These are phyloP conservation scores for Holothuria glaberrima DNA, from an alignment of 35 echinoderm and acorn worm genomes.

Conservation along the genomic window DNA sequence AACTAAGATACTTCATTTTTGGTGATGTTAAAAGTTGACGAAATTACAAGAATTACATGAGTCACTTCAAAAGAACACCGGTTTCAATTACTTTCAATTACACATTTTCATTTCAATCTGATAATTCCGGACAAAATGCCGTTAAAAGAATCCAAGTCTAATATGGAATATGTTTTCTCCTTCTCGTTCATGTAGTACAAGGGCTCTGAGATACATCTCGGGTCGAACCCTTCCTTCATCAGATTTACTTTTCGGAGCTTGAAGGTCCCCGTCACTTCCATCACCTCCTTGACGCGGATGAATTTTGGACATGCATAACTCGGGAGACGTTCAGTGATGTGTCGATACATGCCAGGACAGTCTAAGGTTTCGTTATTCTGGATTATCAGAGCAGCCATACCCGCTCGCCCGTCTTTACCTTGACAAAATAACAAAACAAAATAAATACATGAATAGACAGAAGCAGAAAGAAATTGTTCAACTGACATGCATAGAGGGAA, in stretches of 20 bases:
- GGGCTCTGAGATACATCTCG: slow-evolving; percentile 40
- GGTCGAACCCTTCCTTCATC: slow-evolving; percentile 78
- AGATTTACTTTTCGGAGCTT: slow-evolving; percentile 74
- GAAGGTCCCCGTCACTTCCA: slow-evolving; percentile 76
- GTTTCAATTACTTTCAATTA: too few species aligned
- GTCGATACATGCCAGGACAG: slow-evolving; percentile 46
- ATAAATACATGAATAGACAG: too few species aligned
- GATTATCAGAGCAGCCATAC: too few species aligned
- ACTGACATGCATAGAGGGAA: too few species aligned
- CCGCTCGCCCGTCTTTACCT: too few species aligned
- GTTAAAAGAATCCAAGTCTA: not conserved
- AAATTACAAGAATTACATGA: too few species aligned
- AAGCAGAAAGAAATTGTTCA: too few species aligned
- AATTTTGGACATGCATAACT: slow-evolving; percentile 88
- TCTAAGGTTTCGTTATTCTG: too few species aligned
- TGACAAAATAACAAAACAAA: too few species aligned
- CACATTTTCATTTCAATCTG: slow-evolving; percentile 14
- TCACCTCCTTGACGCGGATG: slow-evolving; percentile 37
- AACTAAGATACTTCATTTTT: too few species aligned
- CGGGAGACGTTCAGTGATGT: slow-evolving; percentile 68
- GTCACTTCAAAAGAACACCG: too few species aligned
- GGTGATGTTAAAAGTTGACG: too few species aligned
- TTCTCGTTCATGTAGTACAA: slow-evolving; percentile 72
- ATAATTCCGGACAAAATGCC: not conserved
- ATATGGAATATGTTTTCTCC: slow-evolving; percentile 52